Evolutionary conservation across 2,888 invertebrate species (phyloP), one percentile per base, ranked within the genome.

Genomic region (Mystacides longicornis): DNA sequence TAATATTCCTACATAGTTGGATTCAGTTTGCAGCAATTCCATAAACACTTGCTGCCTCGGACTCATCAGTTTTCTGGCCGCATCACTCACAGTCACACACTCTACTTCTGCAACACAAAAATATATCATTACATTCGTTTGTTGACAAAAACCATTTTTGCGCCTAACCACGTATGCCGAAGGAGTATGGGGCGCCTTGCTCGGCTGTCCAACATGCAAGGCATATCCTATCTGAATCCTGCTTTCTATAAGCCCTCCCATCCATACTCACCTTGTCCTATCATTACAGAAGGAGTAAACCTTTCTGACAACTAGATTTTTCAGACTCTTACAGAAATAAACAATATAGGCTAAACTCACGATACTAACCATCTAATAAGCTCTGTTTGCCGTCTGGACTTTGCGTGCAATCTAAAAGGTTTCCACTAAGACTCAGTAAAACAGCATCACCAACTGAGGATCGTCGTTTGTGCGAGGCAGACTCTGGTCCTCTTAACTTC

Each of bases 11-110:
- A 98, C 95, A 72, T 98, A 99, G 80, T 99, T 99, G 57, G 87
- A 89, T 73, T 99, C 99, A 1, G 99, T 99, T 72, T 95, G 93
- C 61, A 93, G 82, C 65, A 99, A 81, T 74, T 99, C 98, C 74
- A 89, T 82, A 69, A 90, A 90, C 50, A 91, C 89, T 72, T 87
- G 87, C 67, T 89, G 88, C 51, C 92, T 78, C 2, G 87, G 83
- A 45, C 88, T 86, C 69, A 86, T 78, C 63, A 81, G 79, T 66
- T 86, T 86, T 60, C 86, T 73, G 56, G 83, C 79, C 51, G 82
- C 78, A 65, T 85, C 86, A 64, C 77, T 79, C 47, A 77, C 75
- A 52, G 75, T 76, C 63, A 80, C 79, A 45, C 79, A 77, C 68
- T 82, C 81, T 52, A 71, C 71, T 60, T 74, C 73, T 68, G 71